A percentile compares a stretch with the other conserved stretches of the same genome.
Conservation (phyloP, 2,797 vertebrate genomes). For the Epinephelus malabaricus region DNA sequence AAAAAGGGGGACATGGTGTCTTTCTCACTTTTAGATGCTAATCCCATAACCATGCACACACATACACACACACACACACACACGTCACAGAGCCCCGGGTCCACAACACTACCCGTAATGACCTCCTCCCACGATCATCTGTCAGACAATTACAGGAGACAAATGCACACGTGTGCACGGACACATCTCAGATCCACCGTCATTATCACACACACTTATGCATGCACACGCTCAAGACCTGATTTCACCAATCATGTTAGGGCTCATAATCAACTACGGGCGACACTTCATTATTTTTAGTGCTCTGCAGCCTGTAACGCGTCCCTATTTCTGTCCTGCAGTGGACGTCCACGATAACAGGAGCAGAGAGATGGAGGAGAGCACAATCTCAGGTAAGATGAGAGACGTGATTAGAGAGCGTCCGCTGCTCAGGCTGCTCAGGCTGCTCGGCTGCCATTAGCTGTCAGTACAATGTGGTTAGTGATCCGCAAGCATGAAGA, state of each 20-base stretch:
- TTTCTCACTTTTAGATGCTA: conserved; percentile 53
- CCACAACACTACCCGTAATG: conserved; percentile 12
- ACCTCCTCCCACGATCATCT: conserved; percentile 42
- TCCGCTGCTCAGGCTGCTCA: not conserved
- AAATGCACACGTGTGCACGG: conserved; percentile 14
- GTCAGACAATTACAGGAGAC: conserved; percentile 40
- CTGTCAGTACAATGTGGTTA: not conserved
- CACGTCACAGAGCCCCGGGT: conserved; percentile 3
- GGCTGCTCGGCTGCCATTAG: not conserved
- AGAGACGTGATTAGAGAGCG: conserved; percentile 27
- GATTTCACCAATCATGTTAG: conserved; percentile 34
- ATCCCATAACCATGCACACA: conserved; percentile 19
- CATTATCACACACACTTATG: conserved; percentile 4
- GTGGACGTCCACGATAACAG: conserved; percentile 22
- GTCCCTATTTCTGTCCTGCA: conserved; percentile 43
- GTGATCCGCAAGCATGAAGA: not conserved
- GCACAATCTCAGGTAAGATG: conserved; percentile 3
- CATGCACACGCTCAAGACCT: not conserved
- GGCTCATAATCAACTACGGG: conserved; percentile 33
- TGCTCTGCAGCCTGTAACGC: conserved; percentile 42
- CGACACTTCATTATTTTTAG: conserved; percentile 50
- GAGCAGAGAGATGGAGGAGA: conserved; percentile 1
- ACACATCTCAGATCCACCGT: not conserved
- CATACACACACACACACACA: conserved; percentile 9
- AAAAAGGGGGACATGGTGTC: conserved; percentile 45